Evolutionary conservation across 2,888 invertebrate genomes (phyloP).

Genomic region (Pollenia angustigena): DNA sequence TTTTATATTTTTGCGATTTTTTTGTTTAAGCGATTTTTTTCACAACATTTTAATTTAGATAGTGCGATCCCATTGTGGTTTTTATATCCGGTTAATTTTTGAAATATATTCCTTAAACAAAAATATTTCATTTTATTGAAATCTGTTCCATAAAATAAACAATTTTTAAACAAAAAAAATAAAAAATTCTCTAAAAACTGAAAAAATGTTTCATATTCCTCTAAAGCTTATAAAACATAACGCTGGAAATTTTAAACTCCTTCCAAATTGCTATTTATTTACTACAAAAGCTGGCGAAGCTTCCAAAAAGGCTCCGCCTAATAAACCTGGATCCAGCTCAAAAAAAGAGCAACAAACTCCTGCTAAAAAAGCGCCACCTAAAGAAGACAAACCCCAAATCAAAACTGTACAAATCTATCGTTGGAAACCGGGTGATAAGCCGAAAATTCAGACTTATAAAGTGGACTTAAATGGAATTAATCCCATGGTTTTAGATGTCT

Average conservation of each 20-base stretch:
- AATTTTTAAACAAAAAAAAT: neutral
- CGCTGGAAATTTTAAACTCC: neutral
- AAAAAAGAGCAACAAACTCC: neutral
- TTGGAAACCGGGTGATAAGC: slow-evolving; percentile 94
- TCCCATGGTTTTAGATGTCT: slow-evolving; percentile 97
- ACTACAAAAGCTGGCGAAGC: neutral
- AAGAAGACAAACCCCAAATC: slow-evolving; percentile 79
- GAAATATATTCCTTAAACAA: too few species aligned
- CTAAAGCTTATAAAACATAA: neutral
- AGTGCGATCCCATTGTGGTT: too few species aligned
- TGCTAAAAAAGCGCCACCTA: neutral
- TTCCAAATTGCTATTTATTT: neutral
- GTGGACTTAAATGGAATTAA: slow-evolving; percentile 94
- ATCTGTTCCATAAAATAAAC: too few species aligned
- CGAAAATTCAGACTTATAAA: slow-evolving; percentile 87
- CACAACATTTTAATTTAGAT: too few species aligned
- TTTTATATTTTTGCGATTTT: too few species aligned
- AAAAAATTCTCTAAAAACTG: neutral
- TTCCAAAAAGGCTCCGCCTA: neutral
- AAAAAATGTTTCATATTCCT: slow-evolving; percentile 25
- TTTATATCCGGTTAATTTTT: too few species aligned
- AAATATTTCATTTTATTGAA: too few species aligned
- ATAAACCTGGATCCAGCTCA: neutral
- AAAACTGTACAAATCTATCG: slow-evolving; percentile 94
- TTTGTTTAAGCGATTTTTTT: too few species aligned